phyloP scores from a whole-genome alignment of 2,797 vertebrate species.

The Chromobotia macracanthus region DNA sequence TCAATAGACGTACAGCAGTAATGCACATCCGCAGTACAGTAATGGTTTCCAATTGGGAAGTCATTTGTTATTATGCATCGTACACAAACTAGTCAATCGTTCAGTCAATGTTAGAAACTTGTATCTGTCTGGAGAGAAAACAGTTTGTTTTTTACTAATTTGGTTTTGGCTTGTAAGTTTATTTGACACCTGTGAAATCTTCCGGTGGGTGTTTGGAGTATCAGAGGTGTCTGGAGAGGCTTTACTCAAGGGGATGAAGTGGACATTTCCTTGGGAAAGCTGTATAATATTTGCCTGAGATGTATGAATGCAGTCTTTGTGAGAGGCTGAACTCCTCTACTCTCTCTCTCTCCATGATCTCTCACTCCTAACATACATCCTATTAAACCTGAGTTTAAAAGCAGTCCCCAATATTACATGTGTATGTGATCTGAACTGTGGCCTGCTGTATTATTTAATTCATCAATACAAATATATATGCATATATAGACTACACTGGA shows the following conservation, averaged over 20 bases:
- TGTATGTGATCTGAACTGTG: no score
- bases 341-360: neutral
- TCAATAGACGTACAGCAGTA: neutral
- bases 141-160: slow-evolving; percentile 11
- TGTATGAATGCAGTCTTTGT: slow-evolving; percentile 55
- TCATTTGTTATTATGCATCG: no score
- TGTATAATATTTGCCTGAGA: slow-evolving; percentile 34
- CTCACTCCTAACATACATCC: neutral
- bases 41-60: no score
- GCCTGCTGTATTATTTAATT: no score
- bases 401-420: no score
- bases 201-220: slow-evolving; percentile 50
- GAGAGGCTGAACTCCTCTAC: slow-evolving; percentile 1
- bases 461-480: no score
- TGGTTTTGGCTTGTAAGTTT: slow-evolving; percentile 43
- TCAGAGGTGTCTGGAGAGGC: slow-evolving; percentile 53
- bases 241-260: slow-evolving; percentile 40
- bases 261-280: slow-evolving; percentile 53
- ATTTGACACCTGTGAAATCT: slow-evolving; percentile 52
- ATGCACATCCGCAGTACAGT: neutral
- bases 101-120: neutral
- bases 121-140: slow-evolving; percentile 37
- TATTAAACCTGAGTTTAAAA: no score
- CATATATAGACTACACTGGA: no score
- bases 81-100: neutral